phyloP scores from a whole-genome alignment of 2,113 vertebrate species.

The Neofelis nebulosa region DNA sequence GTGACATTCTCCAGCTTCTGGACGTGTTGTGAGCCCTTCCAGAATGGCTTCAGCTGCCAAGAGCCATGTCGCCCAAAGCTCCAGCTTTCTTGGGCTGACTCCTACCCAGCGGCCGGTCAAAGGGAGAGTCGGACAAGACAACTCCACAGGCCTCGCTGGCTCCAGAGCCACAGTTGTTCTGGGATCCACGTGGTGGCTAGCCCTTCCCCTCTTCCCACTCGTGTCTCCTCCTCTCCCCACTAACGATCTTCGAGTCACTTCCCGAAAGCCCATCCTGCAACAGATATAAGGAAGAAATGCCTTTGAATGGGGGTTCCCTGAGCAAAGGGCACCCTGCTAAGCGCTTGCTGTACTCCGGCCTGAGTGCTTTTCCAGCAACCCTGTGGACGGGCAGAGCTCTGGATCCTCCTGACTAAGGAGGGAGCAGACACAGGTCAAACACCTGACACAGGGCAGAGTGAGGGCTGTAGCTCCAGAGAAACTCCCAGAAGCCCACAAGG shows the following conservation, averaged over 20 bases:
- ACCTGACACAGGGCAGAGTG: neutral
- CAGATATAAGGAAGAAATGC: neutral
- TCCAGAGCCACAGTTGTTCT: neutral
- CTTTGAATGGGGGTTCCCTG: neutral
- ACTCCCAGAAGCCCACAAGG: neutral
- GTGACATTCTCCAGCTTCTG: neutral
- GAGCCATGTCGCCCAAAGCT: rapidly evolving
- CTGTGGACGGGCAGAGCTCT: rapidly evolving
- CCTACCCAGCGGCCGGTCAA: rapidly evolving
- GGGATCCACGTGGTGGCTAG: neutral
- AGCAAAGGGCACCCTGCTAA: rapidly evolving
- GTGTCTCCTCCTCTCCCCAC: neutral
- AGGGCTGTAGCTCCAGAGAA: neutral
- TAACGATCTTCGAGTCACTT: neutral
- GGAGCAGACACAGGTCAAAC: rapidly evolving
- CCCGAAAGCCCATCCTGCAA: no score
- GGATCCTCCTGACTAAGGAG: neutral
- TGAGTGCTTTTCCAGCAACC: rapidly evolving
- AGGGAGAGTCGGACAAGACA: rapidly evolving
- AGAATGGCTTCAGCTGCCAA: neutral
- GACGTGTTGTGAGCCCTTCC: rapidly evolving
- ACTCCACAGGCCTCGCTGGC: rapidly evolving
- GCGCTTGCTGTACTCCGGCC: rapidly evolving
- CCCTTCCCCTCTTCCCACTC: neutral
- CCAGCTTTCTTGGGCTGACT: no score